Evolutionary conservation across 2,113 vertebrate genomes (phyloP).

Genomic region (Pipra filicauda): DNA sequence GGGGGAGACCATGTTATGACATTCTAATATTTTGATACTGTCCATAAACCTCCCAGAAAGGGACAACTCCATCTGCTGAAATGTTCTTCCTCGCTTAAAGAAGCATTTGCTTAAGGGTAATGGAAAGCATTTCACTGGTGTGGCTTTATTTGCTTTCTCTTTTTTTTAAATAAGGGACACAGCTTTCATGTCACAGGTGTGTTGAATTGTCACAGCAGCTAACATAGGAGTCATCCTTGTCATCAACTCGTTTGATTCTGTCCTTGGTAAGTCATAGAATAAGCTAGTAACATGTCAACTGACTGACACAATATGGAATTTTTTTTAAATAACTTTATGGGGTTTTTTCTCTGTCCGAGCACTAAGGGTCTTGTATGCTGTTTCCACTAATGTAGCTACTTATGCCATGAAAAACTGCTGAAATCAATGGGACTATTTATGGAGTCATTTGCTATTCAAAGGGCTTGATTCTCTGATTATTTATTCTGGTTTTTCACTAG

Average conservation of each 20-base stretch:
- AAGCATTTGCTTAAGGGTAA: background rate
- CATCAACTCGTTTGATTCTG: background rate
- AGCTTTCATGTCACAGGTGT: background rate
- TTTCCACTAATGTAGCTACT: slow-evolving; percentile 42
- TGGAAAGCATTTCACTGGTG: background rate
- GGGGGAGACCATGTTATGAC: background rate
- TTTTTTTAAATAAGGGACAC: background rate
- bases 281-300: background rate
- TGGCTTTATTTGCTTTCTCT: background rate
- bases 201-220: background rate
- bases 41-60: background rate
- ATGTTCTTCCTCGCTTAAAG: background rate
- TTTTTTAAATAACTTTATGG: background rate
- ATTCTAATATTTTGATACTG: background rate
- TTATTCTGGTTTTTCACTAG: slow-evolving; percentile 52
- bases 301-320: background rate
- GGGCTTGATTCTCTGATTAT: slow-evolving; percentile 63
- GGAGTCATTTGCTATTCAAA: slow-evolving; percentile 62
- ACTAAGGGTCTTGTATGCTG: background rate
- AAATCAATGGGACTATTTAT: slow-evolving; percentile 67
- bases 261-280: background rate
- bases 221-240: background rate
- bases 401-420: slow-evolving; percentile 38
- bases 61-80: background rate
- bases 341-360: background rate